Conservation (phyloP, 2,888 invertebrate species). For the Cephus pygmeus region DNA sequence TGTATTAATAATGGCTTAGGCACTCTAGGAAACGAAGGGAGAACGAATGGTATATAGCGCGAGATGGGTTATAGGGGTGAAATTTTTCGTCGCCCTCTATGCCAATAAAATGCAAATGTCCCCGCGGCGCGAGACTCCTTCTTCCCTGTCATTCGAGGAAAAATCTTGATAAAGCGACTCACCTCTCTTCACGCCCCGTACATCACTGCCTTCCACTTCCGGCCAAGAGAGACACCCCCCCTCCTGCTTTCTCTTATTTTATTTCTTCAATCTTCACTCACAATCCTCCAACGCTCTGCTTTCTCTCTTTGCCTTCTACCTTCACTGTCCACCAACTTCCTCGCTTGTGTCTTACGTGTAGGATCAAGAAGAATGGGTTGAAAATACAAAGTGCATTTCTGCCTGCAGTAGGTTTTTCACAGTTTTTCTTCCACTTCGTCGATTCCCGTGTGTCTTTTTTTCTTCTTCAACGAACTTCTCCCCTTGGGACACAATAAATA, state of each 20-base stretch:
- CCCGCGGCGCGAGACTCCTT: not conserved
- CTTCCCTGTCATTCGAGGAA: not conserved
- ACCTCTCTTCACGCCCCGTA: slow-evolving; percentile 2
- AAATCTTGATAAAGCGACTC: not conserved
- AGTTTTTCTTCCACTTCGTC: not conserved
- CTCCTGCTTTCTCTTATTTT: not conserved
- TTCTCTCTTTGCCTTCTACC: not conserved
- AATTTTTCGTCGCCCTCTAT: not conserved
- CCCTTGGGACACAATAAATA: not conserved
- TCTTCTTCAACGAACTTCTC: not conserved
- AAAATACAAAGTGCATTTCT: not conserved
- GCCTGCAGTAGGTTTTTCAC: not conserved
- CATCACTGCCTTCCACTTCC: not conserved
- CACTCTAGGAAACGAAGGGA: not conserved
- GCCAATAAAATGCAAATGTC: slow-evolving; percentile 8
- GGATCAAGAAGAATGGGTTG: not conserved
- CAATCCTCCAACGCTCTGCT: not conserved
- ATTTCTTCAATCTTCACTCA: not conserved
- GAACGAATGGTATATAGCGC: not conserved
- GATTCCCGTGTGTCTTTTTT: not conserved
- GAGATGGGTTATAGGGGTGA: not conserved
- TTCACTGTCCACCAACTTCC: not conserved
- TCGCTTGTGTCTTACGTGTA: not conserved
- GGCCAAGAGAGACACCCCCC: not conserved
- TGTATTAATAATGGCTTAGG: not conserved